Conservation (phyloP, 2,113 vertebrate genomes). For the Balaeniceps rex region DNA sequence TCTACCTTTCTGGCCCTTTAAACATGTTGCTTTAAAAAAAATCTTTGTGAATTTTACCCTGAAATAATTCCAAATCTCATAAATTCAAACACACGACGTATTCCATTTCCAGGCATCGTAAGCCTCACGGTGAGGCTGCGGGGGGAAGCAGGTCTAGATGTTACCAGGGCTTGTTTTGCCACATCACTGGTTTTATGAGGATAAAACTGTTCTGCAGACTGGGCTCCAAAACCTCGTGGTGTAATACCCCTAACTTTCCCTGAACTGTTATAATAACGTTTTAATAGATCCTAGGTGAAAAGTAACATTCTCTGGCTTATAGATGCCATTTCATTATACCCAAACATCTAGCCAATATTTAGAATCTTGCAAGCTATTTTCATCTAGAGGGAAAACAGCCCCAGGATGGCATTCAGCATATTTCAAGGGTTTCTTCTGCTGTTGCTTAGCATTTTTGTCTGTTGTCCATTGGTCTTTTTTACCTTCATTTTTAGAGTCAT, state of each 20-base stretch:
- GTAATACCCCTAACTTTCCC: not conserved
- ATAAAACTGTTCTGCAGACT: not conserved
- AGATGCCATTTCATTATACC: not conserved
- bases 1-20: not conserved
- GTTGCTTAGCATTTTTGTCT: not conserved
- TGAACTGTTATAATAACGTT: not conserved
- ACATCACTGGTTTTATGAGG: not conserved
- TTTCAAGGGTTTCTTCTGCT: not conserved
- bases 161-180: not conserved
- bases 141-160: not conserved
- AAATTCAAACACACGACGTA: not conserved
- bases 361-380: not conserved
- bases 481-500: not conserved
- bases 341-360: not conserved
- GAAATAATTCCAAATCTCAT: not conserved
- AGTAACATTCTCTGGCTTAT: not conserved
- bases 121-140: not conserved
- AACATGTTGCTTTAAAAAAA: not conserved
- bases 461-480: not conserved
- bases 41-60: not conserved
- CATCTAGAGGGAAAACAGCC: not conserved
- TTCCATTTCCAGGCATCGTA: not conserved
- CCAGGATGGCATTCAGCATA: fast-evolving
- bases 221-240: not conserved
- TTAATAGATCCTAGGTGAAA: not conserved